Percentiles rank a stretch among this genome's conserved stretches.
phyloP scores from a whole-genome alignment of 2,113 vertebrate genomes.

The Fulmarus glacialis region DNA sequence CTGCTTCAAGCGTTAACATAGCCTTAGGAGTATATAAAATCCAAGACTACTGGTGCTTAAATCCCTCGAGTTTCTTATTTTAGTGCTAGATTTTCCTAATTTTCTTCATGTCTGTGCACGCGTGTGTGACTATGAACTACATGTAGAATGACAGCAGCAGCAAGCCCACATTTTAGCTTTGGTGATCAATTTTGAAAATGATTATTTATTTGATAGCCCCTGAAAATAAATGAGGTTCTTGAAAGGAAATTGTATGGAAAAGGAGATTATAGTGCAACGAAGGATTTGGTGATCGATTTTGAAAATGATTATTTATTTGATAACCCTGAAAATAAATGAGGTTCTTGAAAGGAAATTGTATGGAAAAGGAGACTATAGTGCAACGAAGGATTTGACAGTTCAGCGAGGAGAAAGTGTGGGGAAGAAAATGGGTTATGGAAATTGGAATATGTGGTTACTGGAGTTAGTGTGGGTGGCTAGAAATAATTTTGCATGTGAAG shows the following conservation, averaged over 20 bases:
- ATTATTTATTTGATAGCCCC: conserved; percentile 5
- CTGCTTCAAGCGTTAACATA: neutral
- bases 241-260: conserved; percentile 24
- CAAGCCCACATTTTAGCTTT: neutral
- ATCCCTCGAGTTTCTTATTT: neutral
- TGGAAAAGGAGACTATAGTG: neutral
- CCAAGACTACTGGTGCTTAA: neutral
- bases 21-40: neutral
- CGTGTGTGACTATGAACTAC: neutral
- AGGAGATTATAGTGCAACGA: neutral
- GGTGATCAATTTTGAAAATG: neutral
- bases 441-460: conserved; percentile 58
- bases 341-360: neutral
- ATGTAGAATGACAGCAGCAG: neutral
- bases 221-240: neutral
- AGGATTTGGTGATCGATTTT: too few species aligned
- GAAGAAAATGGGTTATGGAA: conserved; percentile 63
- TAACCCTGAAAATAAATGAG: neutral
- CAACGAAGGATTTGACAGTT: conserved; percentile 30
- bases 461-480: conserved; percentile 57
- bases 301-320: too few species aligned
- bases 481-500: conserved; percentile 67
- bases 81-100: neutral
- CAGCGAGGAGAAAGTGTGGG: neutral
- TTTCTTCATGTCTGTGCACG: neutral